phyloP scores from a whole-genome alignment of 2,797 vertebrate species.

The Pampus argenteus region DNA sequence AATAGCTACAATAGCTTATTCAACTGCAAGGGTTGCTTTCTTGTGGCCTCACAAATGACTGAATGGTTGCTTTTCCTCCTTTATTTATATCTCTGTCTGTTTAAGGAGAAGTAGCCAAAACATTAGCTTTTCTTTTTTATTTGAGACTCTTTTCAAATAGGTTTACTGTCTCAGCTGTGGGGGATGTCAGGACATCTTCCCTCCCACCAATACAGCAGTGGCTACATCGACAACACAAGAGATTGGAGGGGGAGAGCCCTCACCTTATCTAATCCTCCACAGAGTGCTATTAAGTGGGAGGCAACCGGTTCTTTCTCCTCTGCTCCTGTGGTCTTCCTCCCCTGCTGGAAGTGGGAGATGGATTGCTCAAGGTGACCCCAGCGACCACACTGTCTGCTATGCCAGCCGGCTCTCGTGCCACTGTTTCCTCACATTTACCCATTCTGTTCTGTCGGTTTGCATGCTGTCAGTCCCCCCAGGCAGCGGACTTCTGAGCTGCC shows the following conservation, averaged over 20 bases:
- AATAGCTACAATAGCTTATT: slow-evolving; percentile 21
- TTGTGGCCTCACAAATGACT: slow-evolving; percentile 1
- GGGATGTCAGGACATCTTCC: slow-evolving; percentile 4
- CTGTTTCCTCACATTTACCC: slow-evolving; percentile 35
- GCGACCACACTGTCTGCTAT: slow-evolving; percentile 22
- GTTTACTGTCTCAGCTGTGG: slow-evolving; percentile 34
- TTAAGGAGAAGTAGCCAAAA: not conserved
- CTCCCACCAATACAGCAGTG: slow-evolving; percentile 14
- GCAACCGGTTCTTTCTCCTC: not conserved
- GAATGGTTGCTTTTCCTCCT: not conserved
- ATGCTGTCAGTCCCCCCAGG: slow-evolving; percentile 1
- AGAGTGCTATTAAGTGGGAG: slow-evolving; percentile 37
- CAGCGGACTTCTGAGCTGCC: slow-evolving; percentile 30
- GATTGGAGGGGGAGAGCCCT: slow-evolving; percentile 35
- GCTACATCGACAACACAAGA: slow-evolving; percentile 1
- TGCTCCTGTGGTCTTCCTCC: slow-evolving; percentile 16
- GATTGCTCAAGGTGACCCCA: slow-evolving; percentile 69
- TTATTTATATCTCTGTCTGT: not conserved
- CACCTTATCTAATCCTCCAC: slow-evolving; percentile 34
- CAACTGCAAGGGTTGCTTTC: not conserved
- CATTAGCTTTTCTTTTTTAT: not conserved
- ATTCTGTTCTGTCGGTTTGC: slow-evolving; percentile 18
- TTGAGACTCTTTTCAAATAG: slow-evolving; percentile 14
- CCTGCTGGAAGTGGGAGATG: slow-evolving; percentile 49
- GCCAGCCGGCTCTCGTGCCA: slow-evolving; percentile 13